Evolutionary conservation across 2,113 vertebrate species (phyloP), one percentile per base, ranked within the genome.

Genomic region (Oreochromis niloticus): DNA sequence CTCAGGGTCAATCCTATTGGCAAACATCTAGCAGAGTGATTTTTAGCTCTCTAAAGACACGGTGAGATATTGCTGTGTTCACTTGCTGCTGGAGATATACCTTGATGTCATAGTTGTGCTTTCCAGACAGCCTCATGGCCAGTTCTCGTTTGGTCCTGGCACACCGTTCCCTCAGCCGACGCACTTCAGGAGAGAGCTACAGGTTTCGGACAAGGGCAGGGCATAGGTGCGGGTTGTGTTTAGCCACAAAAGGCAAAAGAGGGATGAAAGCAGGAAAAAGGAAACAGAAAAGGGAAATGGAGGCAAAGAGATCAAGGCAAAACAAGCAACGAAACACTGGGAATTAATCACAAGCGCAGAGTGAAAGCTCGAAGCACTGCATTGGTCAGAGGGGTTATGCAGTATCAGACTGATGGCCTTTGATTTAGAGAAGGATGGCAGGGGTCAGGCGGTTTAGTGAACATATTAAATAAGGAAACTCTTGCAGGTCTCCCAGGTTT

Each of bases 121-220:
- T 98, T 94, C 97, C 97, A 96, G 98, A 97, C 93, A 97, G 97
- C 97, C 95, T 97, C 88, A 97, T 95, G 92, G 97, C 97, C 96
- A 98, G 93, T 55, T 98, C 98, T 85, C 97, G 96, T 95, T 97
- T 98, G 97, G 98, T 98, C 97, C 96, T 96, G 97, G 96, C 95
- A 93, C 97, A 98, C 85, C 97, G 96, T 68, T 99, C 98, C 97
- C 97, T 97, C 96, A 98, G 97, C 92, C 97, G 97, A 88, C 93
- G 96, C 92, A 98, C 97, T 90, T 99, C 98, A 94, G 98, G 98
- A 92, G 98, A 96, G 94, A 97, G 97, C 98, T 98, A 97, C 94
- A 91, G 93, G 89, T 90, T 86, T 81, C 32, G 83, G 91, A 83
- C 88, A n/a, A 80, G 39, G 82, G 83, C 6, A 27, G 24, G 50